Evolutionary conservation across 2,113 vertebrate species (phyloP), one percentile per base, ranked within the genome.

Genomic region (Panthera tigris): DNA sequence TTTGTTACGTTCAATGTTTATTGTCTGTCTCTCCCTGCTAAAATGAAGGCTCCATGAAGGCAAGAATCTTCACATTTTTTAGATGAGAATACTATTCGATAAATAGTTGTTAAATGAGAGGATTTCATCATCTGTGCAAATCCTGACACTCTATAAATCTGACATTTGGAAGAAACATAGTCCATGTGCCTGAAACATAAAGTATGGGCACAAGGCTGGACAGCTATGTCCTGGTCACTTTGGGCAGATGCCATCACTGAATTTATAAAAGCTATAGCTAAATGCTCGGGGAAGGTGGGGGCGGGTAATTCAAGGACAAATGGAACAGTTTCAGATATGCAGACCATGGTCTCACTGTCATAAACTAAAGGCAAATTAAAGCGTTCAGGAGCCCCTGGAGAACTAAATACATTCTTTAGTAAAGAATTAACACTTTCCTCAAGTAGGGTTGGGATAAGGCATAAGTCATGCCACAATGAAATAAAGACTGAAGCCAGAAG

Each of bases 261-360:
- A 73, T 33, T 4, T 52, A 36, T 71, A 94, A 52, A 93, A 74
- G 7, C 19, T 65, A 45, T 13, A 81, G 50, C 78, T 81, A 52
- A 74, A 73, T 65, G n/a, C 8, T 66, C 74, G 10, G 45, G 33
- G 69, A 36, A 36, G 55, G 63, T 14, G 1, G 66, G 33, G 15
- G 83, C 8, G 80, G 48, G 50, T 16, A 48, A 97, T 92, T 92
- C 48, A 93, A 95, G 45, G 36, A 92, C 50, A 96, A 95, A 79
- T 79, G 18, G 61, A 96, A 96, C 52, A 57, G 39, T 80, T 94
- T 89, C 76, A 96, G 33, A 85, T 82, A 61, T 3, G 23, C 21
- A 76, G 23, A 33, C 39, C 31, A 83, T 27, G 15, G 31, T 95
- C 33, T 94, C 41, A 81, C 23, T 90, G 36, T 48, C 21, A 66